A percentile compares a stretch with the other conserved stretches of the same genome.
These are phyloP conservation scores for Meda fulgida DNA, from an alignment of 2,797 vertebrate species.

Conservation along the genomic window DNA sequence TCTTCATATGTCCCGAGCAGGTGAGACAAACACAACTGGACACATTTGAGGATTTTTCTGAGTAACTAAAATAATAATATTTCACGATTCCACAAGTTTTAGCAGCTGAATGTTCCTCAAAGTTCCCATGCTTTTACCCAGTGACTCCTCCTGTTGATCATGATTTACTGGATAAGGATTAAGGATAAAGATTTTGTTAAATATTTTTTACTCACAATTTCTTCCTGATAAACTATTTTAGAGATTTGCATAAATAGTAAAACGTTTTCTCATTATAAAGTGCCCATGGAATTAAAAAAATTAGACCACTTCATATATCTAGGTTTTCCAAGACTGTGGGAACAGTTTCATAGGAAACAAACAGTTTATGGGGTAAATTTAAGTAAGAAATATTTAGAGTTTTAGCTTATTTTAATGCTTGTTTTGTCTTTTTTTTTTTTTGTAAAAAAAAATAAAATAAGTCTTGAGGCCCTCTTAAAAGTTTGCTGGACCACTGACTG, in stretches of 20 bases:
- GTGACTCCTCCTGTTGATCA: background rate
- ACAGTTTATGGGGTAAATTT: background rate
- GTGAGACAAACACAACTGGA: slow-evolving; percentile 71
- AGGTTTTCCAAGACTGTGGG: background rate
- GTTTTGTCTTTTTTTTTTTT: no score
- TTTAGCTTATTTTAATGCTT: background rate
- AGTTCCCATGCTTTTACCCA: background rate
- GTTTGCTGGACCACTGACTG: background rate
- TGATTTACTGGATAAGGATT: background rate
- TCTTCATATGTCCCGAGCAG: slow-evolving; percentile 86
- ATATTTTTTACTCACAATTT: background rate
- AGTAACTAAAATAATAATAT: background rate
- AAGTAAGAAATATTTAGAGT: background rate
- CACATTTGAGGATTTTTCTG: background rate
- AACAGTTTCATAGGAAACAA: background rate
- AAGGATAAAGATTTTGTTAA: background rate
- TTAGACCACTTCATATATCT: background rate
- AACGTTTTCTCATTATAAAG: background rate
- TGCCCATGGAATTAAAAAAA: background rate
- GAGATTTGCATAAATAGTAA: background rate
- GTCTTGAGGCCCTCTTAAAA: background rate
- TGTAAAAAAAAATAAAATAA: no score
- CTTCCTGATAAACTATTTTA: background rate
- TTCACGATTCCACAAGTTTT: background rate
- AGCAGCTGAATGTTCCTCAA: background rate